Evolutionary conservation across 2,797 vertebrate genomes (phyloP).

Genomic region (Nannoperca obscura): DNA sequence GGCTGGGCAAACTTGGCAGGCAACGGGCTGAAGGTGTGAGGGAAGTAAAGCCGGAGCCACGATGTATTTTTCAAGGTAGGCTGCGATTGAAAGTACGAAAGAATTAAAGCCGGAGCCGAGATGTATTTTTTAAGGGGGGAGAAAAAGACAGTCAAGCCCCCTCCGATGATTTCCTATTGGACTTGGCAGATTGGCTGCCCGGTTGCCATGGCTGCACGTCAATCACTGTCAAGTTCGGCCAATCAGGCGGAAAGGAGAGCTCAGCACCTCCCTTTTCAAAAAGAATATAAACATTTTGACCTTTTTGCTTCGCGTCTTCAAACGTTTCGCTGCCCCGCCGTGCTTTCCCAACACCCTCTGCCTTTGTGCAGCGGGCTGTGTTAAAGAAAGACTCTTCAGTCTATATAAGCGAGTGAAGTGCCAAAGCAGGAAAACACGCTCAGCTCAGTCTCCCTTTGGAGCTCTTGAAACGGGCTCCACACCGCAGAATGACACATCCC

Average conservation of each 20-base stretch:
- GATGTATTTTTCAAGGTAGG: slow-evolving; percentile 80
- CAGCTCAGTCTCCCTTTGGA: slow-evolving; percentile 50
- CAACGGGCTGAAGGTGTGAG: slow-evolving; percentile 72
- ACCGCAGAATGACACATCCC: slow-evolving; percentile 47
- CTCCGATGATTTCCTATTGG: slow-evolving; percentile 90
- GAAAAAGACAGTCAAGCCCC: slow-evolving; percentile 85
- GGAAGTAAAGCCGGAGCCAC: slow-evolving; percentile 76
- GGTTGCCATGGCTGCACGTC: slow-evolving; percentile 94
- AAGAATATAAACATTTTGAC: slow-evolving; percentile 86
- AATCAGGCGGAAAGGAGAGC: slow-evolving; percentile 88
- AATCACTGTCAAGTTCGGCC: slow-evolving; percentile 92
- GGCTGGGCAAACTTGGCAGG: slow-evolving; percentile 76
- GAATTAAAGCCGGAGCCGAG: slow-evolving; percentile 84
- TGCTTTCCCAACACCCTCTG: slow-evolving; percentile 58
- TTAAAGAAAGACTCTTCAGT: slow-evolving; percentile 60
- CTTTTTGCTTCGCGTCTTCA: slow-evolving; percentile 80
- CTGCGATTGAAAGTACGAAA: slow-evolving; percentile 79
- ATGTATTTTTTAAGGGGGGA: slow-evolving; percentile 86
- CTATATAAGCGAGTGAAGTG: slow-evolving; percentile 42
- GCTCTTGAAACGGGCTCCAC: slow-evolving; percentile 52
- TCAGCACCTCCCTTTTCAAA: slow-evolving; percentile 89
- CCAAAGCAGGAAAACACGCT: slow-evolving; percentile 46
- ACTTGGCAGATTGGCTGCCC: slow-evolving; percentile 92
- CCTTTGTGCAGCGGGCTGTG: slow-evolving; percentile 65
- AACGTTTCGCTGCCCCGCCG: slow-evolving; percentile 69